phyloP scores from a whole-genome alignment of 2,888 invertebrate species.

The Helicoverpa assulta region DNA sequence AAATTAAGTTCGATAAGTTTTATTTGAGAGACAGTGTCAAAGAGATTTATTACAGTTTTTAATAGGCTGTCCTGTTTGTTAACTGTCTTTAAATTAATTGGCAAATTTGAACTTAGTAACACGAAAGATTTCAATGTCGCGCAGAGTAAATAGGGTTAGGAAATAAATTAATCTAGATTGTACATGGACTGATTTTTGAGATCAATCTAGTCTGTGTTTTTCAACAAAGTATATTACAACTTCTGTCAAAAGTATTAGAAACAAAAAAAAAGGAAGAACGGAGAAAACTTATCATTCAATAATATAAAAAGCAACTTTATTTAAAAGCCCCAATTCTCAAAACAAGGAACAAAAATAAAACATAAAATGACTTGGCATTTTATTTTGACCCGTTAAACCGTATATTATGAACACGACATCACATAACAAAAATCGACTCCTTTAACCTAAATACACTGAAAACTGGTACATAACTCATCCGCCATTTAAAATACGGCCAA shows the following conservation, averaged over 20 bases:
- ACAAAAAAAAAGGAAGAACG: too few relatives aligned
- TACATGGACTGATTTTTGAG: too few relatives aligned
- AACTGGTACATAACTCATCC: constrained; percentile 41
- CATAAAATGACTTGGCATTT: neutral
- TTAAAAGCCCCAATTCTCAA: neutral
- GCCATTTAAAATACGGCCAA: constrained; percentile 44
- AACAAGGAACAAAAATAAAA: neutral
- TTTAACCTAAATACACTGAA: constrained; percentile 39
- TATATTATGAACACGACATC: constrained; percentile 3
- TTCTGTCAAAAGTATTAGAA: too few relatives aligned
- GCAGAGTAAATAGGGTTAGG: too few relatives aligned
- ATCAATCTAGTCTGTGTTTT: too few relatives aligned
- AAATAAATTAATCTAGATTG: too few relatives aligned
- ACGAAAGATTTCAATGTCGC: too few relatives aligned
- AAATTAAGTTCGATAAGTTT: constrained; percentile 59
- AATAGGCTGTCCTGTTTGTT: neutral
- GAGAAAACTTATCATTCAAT: too few relatives aligned
- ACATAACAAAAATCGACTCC: constrained; percentile 10
- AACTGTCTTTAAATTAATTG: too few relatives aligned
- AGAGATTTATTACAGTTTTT: constrained; percentile 19
- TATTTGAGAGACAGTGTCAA: constrained; percentile 25
- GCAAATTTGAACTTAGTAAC: too few relatives aligned
- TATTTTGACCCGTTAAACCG: neutral
- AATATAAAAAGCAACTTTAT: too few relatives aligned
- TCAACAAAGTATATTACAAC: too few relatives aligned